Evolutionary conservation across 2,888 invertebrate genomes (phyloP).

Genomic region (Leucophenga maculata): DNA sequence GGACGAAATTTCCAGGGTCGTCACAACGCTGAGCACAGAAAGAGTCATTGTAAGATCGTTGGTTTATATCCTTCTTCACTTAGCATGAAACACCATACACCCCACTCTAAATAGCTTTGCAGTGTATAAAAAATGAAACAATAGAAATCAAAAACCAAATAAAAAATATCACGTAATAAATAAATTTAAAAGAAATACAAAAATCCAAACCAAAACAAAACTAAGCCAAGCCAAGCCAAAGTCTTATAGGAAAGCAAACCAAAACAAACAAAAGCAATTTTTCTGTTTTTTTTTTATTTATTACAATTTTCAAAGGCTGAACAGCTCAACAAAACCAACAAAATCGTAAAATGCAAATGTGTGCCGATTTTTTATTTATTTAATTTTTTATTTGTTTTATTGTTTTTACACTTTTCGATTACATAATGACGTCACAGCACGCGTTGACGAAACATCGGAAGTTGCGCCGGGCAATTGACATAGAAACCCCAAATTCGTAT

Average conservation of each 20-base stretch:
- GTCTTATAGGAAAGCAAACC: constrained; percentile 42
- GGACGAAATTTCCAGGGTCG: no score
- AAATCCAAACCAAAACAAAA: constrained; percentile 32
- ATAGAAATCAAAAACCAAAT: constrained; percentile 48
- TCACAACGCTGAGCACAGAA: no score
- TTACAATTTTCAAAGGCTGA: constrained; percentile 40
- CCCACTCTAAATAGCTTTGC: neutral
- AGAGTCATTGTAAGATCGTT: no score
- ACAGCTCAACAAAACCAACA: constrained; percentile 15
- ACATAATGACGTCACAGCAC: constrained; percentile 53
- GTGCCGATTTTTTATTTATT: neutral
- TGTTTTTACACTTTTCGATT: constrained; percentile 52
- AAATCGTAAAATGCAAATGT: constrained; percentile 48
- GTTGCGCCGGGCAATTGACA: no score
- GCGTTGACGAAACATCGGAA: neutral
- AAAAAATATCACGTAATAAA: constrained; percentile 63
- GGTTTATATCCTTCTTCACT: no score
- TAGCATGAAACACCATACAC: constrained; percentile 28
- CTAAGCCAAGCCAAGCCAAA: constrained; percentile 35
- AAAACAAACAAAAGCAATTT: constrained; percentile 41
- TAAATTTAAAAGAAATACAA: constrained; percentile 32
- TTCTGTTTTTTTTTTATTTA: neutral
- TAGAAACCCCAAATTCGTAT: no score
- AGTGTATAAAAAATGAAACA: constrained; percentile 29
- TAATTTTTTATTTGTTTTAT: no score